Percentiles rank a stretch among this genome's conserved stretches.
Conservation (phyloP, 2,113 vertebrate species). For the mouse (Mus musculus) region GRCm39 chr8:92413001-92413500, state of each 20-base stretch:
- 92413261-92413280: background rate
- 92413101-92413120: background rate
- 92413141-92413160: background rate
- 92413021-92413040: background rate
- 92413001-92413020: background rate
- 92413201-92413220: background rate
- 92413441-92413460: too few relatives aligned
- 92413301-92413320: constrained; percentile 54
- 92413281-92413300: constrained; percentile 10
- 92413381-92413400: constrained; percentile 18
- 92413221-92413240: background rate
- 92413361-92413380: background rate
- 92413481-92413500: constrained; percentile 36
- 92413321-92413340: constrained; percentile 70
- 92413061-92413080: background rate
- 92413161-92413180: background rate
- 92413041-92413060: background rate
- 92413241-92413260: background rate
- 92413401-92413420: constrained; percentile 46
- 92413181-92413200: background rate
- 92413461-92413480: constrained; percentile 72
- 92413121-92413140: background rate
- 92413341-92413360: constrained; percentile 48
- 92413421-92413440: background rate
- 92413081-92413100: background rate